Base-by-base conservation (phyloP, 2,113 vertebrate species). In the Myotis brandtii region DNA sequence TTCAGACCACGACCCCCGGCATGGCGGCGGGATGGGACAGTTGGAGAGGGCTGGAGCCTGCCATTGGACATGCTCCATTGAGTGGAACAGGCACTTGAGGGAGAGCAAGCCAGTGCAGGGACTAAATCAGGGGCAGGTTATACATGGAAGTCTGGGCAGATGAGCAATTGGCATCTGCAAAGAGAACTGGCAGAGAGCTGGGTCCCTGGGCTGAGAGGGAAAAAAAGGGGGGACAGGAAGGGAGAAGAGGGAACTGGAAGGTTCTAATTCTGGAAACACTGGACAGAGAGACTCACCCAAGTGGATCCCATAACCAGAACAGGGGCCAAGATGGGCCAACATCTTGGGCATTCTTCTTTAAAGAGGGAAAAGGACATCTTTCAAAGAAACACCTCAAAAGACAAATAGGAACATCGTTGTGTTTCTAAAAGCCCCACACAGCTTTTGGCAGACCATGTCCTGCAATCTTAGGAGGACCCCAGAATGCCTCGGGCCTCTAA, bases 11-110 rank as follows among this genome's bases (percentile, higher is more conserved):
- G 40, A 37, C 59, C 11, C 59, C 32, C 0, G 4, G 50, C 43
- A 6, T 3, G 30, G 72, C 3, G 17, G 32, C n/a, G 43, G n/a
- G 50, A 48, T 5, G 54, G n/a, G 34, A 17, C 25, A n/a, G 11
- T 17, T 27, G 17, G 87, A 27, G 23, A 46, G 34, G 9, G 66
- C 23, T 37, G 72, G 43, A 43, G 6, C 37, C 34, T 62, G 59
- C 34, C 46, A 0, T 2, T 43, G 70, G n/a, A 13, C 23, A 6
- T 27, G 34, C 73, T 32, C 21, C 0, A 0, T 1, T 7, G 52
- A 30, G 9, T 17, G 62, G 52, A 93, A 8, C 8, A 16, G 9
- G 1, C 9, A 1, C 86, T 34, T 32, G 32, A 66, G 30, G 25
- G 75, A 73, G 9, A n/a, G 12, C 6, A 37, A 50, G 25, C 25